Base-by-base conservation (phyloP, 2,113 vertebrate species). In the Cyanistes caeruleus region DNA sequence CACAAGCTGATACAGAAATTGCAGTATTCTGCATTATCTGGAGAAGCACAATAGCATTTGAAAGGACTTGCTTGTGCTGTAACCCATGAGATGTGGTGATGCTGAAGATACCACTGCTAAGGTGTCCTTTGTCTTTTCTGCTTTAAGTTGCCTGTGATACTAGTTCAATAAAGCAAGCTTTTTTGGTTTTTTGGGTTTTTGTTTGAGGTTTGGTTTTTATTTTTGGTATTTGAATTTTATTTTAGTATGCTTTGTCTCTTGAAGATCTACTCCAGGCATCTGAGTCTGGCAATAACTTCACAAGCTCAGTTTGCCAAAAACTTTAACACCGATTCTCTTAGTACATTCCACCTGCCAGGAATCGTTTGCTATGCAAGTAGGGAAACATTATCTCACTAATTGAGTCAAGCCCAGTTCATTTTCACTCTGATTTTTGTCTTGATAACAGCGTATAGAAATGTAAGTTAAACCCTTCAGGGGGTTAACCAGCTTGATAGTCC, bases 381-480 rank as follows among this genome's bases (percentile, higher is more conserved):
- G 69, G 33, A 89, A 95, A 84, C 20, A 81, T 86, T 77, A 89
- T 62, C 18, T 84, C 28, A n/a, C 52, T 9, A 33, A 52, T 20
- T 83, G 12, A 6, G 94, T 95, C 84, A 85, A 91, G 33, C 11
- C 43, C 39, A 84, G 27, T 48, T 94, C 15, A 62, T 48, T 84
- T 93, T 51, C 14, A 69, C 22, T 93, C 82, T 89, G 60, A 87
- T 77, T 93, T 96, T 87, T 80, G 15, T 69, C 12, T 74, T 91
- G 51, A 65, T 87, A 95, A 68, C 22, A 24, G 35, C 39, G 13
- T 39, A 74, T 4, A 91, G 76, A 84, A 93, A 80, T 85, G 11
- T 64, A 96, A 97, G 60, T 80, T 83, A 89, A 93, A 77, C 11
- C 16, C 62, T 59, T 41, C 56, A 59, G 19, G 41, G 30, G 18